Evolutionary conservation across 1,140 invertebrate species (phyloP), one percentile per base, ranked within the genome.

Genomic region (Euwallacea fornicatus): DNA sequence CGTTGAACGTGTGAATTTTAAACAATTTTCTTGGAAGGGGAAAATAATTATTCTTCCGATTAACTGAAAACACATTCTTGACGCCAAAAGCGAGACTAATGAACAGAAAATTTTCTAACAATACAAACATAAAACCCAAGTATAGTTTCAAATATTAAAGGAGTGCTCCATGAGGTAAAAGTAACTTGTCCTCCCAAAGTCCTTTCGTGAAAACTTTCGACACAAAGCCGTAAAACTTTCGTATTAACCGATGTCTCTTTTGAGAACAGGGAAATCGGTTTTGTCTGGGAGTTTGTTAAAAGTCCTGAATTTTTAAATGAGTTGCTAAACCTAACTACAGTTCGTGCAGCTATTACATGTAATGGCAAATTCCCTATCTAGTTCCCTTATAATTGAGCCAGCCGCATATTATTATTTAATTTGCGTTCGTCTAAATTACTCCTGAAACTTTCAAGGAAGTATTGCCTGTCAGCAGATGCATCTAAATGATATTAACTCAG

Each of bases 401-500:
- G 10, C 54, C 16, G 11, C n/a, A n/a, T 13, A 56, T 21, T 56
- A 50, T 50, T 13, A 56, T 13, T 56, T 56, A 10, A 56, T 13
- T 56, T 21, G 15, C n/a, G 54, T 56, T 56, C 16, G 54, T 16
- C 8, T n/a, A 56, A 56, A 13, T 56, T 56, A 21, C 16, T 8
- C 16, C 54, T 33, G 16, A 21, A 56, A 56, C 54, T 56, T 21
- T 16, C 11, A 56, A 56, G 54, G 54, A 56, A 56, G 8, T 56
- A 56, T 56, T 16, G 54, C 54, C 54, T 56, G 54, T 16, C 54
- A 21, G 11, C n/a, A 56, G 54, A 56, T 56, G 54, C 54, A 56
- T 15, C 54, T 56, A 15, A 56, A 56, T 56, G 54, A 56, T 56
- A 56, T 56, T 56, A 56, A 56, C 54, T 56, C 11, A 56, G 16